These are phyloP conservation scores for Gortyna flavago DNA, from an alignment of 2,888 invertebrate genomes.

Conservation along the genomic window DNA sequence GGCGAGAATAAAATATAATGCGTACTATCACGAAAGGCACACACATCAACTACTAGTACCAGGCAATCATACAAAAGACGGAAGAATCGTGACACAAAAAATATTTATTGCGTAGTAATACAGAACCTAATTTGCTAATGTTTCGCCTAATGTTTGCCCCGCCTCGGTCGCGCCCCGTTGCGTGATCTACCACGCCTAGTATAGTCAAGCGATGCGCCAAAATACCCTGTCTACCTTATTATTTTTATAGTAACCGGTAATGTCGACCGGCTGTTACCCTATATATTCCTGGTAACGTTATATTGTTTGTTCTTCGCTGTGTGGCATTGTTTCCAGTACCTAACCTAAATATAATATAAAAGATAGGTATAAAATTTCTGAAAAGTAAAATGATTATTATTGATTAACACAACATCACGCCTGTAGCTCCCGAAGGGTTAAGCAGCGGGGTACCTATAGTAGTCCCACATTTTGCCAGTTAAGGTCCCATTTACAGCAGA, in stretches of 20 bases:
- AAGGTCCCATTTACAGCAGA: not conserved
- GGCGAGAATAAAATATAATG: not conserved
- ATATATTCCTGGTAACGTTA: slow-evolving; percentile 24
- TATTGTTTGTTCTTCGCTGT: slow-evolving; percentile 13
- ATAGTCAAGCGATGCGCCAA: slow-evolving; percentile 62
- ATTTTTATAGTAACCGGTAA: slow-evolving; percentile 55
- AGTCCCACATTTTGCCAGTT: not conserved
- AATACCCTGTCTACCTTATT: slow-evolving; percentile 42
- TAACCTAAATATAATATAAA: not conserved
- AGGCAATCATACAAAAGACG: slow-evolving; percentile 33
- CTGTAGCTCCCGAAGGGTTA: not conserved
- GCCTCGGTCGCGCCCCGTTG: slow-evolving; percentile 66
- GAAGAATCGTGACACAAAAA: slow-evolving; percentile 48
- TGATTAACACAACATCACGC: not conserved
- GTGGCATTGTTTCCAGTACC: slow-evolving; percentile 3
- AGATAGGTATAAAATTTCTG: not conserved
- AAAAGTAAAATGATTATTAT: not conserved
- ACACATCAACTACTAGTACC: slow-evolving; percentile 27
- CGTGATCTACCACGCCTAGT: slow-evolving; percentile 60
- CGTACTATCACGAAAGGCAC: slow-evolving; percentile 5
- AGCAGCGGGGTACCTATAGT: not conserved
- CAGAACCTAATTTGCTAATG: slow-evolving; percentile 68
- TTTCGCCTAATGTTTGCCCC: slow-evolving; percentile 62
- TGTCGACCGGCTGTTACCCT: slow-evolving; percentile 26
- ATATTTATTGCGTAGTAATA: slow-evolving; percentile 40